Percentiles rank a stretch among this genome's conserved stretches.
Conservation (phyloP, 2,113 vertebrate genomes). For the Rhombomys opimus region DNA sequence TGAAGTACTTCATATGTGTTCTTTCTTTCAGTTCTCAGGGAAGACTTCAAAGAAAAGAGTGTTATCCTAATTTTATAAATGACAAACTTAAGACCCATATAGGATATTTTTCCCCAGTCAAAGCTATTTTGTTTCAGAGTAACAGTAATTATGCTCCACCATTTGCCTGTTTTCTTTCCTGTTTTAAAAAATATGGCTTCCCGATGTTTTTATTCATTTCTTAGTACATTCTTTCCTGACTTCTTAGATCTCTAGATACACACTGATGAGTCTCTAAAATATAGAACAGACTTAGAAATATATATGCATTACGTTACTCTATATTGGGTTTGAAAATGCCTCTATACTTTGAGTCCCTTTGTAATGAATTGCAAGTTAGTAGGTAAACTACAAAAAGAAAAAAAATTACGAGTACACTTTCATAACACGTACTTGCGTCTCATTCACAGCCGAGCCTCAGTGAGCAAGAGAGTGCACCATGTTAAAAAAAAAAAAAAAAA, state of each 20-base stretch:
- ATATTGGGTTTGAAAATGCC: background rate
- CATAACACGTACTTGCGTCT: background rate
- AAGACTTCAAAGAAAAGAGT: conserved; percentile 1
- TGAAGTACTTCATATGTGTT: background rate
- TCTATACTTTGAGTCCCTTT: background rate
- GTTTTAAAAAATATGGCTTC: background rate
- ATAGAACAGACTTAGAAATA: background rate
- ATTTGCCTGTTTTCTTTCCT: background rate
- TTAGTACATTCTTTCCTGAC: background rate
- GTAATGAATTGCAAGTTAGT: background rate
- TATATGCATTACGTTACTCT: background rate
- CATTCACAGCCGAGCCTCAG: background rate
- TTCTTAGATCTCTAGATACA: conserved; percentile 4
- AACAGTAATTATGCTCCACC: background rate
- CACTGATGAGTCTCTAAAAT: background rate
- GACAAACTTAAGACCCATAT: background rate
- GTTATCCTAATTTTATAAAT: background rate
- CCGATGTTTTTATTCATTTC: background rate
- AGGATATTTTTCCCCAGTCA: background rate
- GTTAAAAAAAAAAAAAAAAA: background rate
- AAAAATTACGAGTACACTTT: background rate
- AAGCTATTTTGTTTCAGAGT: conserved; percentile 7
- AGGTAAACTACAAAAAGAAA: background rate
- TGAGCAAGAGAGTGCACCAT: background rate
- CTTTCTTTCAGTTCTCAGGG: background rate